Base-by-base conservation (phyloP, 2,797 vertebrate genomes). In the Benthosema pterotum region DNA sequence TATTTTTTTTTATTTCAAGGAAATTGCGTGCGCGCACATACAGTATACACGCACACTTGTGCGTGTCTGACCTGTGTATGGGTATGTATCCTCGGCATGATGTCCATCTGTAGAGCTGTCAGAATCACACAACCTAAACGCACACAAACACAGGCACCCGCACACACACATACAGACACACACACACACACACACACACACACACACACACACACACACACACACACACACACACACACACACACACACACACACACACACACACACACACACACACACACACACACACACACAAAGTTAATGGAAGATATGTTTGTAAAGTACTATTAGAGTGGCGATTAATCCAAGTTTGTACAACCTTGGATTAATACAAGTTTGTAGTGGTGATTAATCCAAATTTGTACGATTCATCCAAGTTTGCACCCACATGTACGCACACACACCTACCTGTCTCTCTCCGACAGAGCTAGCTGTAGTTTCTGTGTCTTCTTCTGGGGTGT, bases 101-200 rank as follows among this genome's bases (percentile, higher is more conserved):
- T 52, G 32, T 38, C 32, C 60, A 0, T 9, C 52, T 1, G 4
- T 4, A 49, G 60, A 38, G 54, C 19, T 68, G 57, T 67, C 52
- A 4, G 74, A 74, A 14, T 74, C 77, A 43, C 67, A 69, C 8
- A 48, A n/a, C 50, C 83, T 84, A 66, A 6, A 60, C 50, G 71
- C 38, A 6, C 19, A 46, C 47, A 28, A 14, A 47, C 19, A 32
- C 19, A 16, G n/a, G 6, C 14, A 48, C 46, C 15, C 46, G 17
- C 47, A 18, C 47, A 49, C n/a, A 18, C 32, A 47, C 56, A 65
- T 28, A 50, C 46, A 57, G 42, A 56, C 28, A 32, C 28, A 7
- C 28, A 32, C 28, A 32, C 28, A 7, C 28, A 32, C 28, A 32
- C 28, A 7, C 5, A 32, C 28, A 32, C 28, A 7, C 28, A 32